Conservation (phyloP, 53 echinoderm and acorn worm genomes). For the Mesocentrotus franciscanus region DNA sequence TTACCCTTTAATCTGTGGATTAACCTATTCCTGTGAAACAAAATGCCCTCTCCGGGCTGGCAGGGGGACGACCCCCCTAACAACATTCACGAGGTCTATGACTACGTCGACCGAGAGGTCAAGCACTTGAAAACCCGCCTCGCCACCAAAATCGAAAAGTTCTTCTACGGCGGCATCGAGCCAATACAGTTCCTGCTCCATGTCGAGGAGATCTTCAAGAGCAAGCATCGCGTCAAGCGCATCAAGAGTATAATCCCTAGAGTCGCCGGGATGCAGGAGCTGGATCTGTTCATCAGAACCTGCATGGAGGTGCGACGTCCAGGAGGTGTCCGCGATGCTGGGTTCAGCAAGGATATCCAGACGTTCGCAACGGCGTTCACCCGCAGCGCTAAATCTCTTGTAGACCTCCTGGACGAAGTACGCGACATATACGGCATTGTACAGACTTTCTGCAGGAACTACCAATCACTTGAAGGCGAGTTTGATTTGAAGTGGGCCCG, state of each 20-base stretch:
- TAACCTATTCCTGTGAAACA: neutral
- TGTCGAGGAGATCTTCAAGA: conserved; percentile 94
- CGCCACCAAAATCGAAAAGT: conserved; percentile 84
- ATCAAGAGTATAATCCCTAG: conserved; percentile 79
- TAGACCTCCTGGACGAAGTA: conserved; percentile 84
- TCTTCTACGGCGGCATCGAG: conserved; percentile 91
- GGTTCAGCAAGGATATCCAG: conserved; percentile 86
- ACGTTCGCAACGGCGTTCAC: conserved; percentile 82
- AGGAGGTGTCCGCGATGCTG: conserved; percentile 89
- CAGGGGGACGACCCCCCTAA: conserved; percentile 79
- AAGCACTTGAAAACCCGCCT: conserved; percentile 80
- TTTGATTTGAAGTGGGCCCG: conserved; percentile 94
- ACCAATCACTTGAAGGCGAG: conserved; percentile 91
- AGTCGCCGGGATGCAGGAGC: conserved; percentile 79
- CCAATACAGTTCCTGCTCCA: conserved; percentile 93
- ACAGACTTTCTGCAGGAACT: conserved; percentile 91
- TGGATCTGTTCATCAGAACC: conserved; percentile 82
- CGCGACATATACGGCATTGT: conserved; percentile 78
- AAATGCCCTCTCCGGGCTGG: conserved; percentile 76
- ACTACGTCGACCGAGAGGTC: conserved; percentile 87
- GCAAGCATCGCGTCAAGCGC: conserved; percentile 89
- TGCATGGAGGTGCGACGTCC: conserved; percentile 85
- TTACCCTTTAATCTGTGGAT: neutral
- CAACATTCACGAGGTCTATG: conserved; percentile 87
- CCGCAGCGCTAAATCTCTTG: conserved; percentile 69